Percentiles rank a stretch among this genome's conserved stretches.
Evolutionary conservation across 2,888 invertebrate genomes (phyloP).

Genomic region (Sinhomidia bicolor): DNA sequence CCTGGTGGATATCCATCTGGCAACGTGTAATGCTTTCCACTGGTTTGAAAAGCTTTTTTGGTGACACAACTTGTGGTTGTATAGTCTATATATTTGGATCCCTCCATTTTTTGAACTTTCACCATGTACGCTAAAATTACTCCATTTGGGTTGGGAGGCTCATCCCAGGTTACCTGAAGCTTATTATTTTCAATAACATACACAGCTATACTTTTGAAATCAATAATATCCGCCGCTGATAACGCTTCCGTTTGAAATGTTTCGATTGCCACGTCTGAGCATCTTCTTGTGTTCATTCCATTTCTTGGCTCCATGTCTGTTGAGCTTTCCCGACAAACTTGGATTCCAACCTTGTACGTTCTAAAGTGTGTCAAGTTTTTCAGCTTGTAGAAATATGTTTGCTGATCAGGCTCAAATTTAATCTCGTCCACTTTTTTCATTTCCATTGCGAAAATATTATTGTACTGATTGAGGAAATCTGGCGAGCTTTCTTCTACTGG

Average conservation of each 20-base stretch:
- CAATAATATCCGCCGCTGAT: constrained; percentile 86
- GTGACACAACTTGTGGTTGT: constrained; percentile 85
- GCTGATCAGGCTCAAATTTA: constrained; percentile 83
- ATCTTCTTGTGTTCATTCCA: constrained; percentile 82
- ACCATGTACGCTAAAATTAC: constrained; percentile 85
- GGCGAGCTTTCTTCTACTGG: constrained; percentile 64
- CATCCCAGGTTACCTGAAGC: constrained; percentile 89
- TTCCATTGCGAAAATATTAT: no score
- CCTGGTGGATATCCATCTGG: constrained; percentile 81
- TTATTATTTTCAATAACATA: constrained; percentile 82
- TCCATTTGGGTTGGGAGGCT: constrained; percentile 93
- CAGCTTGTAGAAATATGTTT: constrained; percentile 81
- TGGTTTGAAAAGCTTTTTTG: constrained; percentile 82
- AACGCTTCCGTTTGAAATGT: constrained; percentile 83
- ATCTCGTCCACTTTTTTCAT: constrained; percentile 80
- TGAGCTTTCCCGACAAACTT: constrained; percentile 86
- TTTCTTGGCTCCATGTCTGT: no score
- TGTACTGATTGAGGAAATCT: constrained; percentile 80
- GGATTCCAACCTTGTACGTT: constrained; percentile 88
- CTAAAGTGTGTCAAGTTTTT: constrained; percentile 89
- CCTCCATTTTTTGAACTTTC: constrained; percentile 47
- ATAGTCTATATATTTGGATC: constrained; percentile 24
- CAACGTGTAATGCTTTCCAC: constrained; percentile 74
- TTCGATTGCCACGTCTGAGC: constrained; percentile 80
- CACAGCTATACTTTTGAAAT: constrained; percentile 83